phyloP scores from a whole-genome alignment of 2,888 invertebrate genomes.

The Lycocerus yunnanus region DNA sequence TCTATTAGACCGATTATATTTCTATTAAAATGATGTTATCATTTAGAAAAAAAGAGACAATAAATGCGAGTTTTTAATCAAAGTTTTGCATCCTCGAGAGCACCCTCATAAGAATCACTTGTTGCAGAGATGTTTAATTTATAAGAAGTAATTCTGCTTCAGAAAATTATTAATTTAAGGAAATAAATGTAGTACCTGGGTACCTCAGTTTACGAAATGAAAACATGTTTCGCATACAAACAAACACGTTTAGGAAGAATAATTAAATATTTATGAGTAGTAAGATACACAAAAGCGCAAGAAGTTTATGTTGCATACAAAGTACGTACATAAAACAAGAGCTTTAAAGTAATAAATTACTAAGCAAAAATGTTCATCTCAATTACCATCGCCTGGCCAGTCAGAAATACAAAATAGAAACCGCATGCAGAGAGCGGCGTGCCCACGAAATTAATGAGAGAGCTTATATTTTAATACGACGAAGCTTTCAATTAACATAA shows the following conservation, averaged over 20 bases:
- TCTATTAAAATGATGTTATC: too few species aligned
- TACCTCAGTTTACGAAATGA: slow-evolving; percentile 6
- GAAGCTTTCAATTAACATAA: slow-evolving; percentile 35
- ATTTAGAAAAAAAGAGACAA: too few species aligned
- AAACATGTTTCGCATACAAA: slow-evolving; percentile 14
- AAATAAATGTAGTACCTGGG: background rate
- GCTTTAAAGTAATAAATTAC: slow-evolving; percentile 24
- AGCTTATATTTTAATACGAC: slow-evolving; percentile 35
- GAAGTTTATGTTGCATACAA: slow-evolving; percentile 27
- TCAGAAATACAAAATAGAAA: slow-evolving; percentile 27
- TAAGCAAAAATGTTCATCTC: slow-evolving; percentile 28
- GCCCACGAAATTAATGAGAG: slow-evolving; percentile 33
- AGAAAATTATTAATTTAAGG: background rate
- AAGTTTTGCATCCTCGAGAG: background rate
- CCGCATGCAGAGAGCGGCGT: slow-evolving; percentile 22
- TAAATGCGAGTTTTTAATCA: background rate
- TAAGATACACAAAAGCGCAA: slow-evolving; percentile 21
- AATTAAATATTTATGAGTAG: slow-evolving; percentile 25
- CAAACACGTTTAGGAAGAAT: slow-evolving; percentile 7
- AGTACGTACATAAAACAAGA: slow-evolving; percentile 27
- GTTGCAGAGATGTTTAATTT: background rate
- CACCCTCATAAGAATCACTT: background rate
- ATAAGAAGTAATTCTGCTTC: background rate
- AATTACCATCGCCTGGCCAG: slow-evolving; percentile 27
- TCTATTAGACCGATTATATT: too few species aligned